Percentiles rank a stretch among this genome's conserved stretches.
phyloP scores from a whole-genome alignment of 1,140 invertebrate genomes.

The Coboldia fuscipes region DNA sequence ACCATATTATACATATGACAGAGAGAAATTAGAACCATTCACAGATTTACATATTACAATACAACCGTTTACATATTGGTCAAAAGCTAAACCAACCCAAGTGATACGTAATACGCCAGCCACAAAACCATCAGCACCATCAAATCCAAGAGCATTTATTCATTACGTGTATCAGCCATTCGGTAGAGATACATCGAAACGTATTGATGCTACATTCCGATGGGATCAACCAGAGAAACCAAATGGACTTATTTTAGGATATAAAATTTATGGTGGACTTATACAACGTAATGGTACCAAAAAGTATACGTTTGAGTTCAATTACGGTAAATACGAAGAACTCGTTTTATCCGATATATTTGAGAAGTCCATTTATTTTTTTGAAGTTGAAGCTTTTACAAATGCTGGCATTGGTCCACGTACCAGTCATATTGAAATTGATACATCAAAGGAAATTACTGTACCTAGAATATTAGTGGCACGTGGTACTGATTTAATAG shows the following conservation, averaged over 20 bases:
- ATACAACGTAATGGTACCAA: constrained; percentile 1
- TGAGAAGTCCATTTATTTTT: constrained; percentile 38
- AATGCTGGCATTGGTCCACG: constrained; percentile 45
- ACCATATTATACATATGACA: too few relatives aligned
- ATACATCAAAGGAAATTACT: constrained; percentile 35
- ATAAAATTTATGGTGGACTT: background rate
- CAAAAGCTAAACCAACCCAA: constrained; percentile 36
- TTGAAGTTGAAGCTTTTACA: constrained; percentile 55
- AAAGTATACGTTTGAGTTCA: constrained; percentile 9
- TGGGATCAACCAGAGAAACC: constrained; percentile 59
- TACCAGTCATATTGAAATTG: constrained; percentile 19
- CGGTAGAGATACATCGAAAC: constrained; percentile 5
- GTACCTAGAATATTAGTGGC: constrained; percentile 57
- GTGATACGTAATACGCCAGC: constrained; percentile 37
- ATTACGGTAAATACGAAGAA: constrained; percentile 13
- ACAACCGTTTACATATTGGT: constrained; percentile 67
- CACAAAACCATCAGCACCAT: constrained; percentile 46
- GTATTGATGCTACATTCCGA: constrained; percentile 31
- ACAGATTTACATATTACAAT: constrained; percentile 44
- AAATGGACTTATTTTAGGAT: constrained; percentile 20
- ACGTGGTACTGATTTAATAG: constrained; percentile 41
- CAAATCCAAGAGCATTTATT: constrained; percentile 43
- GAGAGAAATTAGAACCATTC: constrained; percentile 35
- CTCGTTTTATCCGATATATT: constrained; percentile 12
- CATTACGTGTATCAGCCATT: constrained; percentile 20